phyloP scores from a whole-genome alignment of 2,113 vertebrate species.

The Atlantisia rogersi region DNA sequence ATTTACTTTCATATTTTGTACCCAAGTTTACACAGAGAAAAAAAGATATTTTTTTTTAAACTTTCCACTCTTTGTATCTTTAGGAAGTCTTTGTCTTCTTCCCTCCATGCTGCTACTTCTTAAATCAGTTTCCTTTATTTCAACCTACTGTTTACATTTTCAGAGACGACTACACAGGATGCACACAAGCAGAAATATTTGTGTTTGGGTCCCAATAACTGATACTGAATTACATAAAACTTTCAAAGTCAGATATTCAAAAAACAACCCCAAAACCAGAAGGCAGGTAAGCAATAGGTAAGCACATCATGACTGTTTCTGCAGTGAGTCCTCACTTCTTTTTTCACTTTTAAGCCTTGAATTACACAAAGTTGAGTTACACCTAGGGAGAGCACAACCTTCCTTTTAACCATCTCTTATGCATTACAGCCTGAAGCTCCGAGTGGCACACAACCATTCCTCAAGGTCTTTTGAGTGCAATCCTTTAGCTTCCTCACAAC shows the following conservation, averaged over 20 bases:
- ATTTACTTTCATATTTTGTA: slow-evolving; percentile 76
- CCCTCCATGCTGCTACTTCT: neutral
- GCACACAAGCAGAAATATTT: neutral
- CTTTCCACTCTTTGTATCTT: neutral
- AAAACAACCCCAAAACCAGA: neutral
- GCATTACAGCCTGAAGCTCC: neutral
- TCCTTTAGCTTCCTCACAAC: neutral
- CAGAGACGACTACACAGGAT: neutral
- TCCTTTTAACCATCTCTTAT: neutral
- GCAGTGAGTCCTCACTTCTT: neutral
- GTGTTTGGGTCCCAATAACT: neutral
- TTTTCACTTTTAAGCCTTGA: neutral
- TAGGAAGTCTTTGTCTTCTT: neutral
- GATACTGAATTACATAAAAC: neutral
- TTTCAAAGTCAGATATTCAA: neutral
- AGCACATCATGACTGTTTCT: neutral
- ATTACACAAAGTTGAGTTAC: neutral
- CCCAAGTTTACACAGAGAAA: neutral
- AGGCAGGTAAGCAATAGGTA: neutral
- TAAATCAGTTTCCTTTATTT: slow-evolving; percentile 37
- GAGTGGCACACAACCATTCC: neutral
- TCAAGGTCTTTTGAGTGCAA: neutral
- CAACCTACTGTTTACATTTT: slow-evolving; percentile 2
- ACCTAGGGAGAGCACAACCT: neutral
- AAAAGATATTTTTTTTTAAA: neutral